A percentile compares a stretch with the other conserved stretches of the same genome.
phyloP scores from a whole-genome alignment of 2,797 vertebrate genomes.

The Poecilia velifera region DNA sequence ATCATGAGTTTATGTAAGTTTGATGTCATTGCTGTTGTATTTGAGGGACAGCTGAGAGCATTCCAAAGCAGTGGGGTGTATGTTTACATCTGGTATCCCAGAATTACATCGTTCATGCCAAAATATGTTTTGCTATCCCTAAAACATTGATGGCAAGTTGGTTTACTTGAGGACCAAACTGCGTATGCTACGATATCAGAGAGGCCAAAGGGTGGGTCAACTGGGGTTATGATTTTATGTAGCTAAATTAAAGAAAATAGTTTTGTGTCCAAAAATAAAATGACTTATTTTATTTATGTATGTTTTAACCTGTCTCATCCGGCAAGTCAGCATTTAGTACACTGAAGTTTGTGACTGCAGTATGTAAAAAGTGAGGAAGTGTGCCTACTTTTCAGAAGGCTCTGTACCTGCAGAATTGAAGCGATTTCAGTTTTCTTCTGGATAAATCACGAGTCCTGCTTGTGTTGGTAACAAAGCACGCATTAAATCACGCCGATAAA shows the following conservation, averaged over 20 bases:
- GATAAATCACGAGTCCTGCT: neutral
- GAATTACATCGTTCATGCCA: neutral
- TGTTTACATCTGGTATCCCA: neutral
- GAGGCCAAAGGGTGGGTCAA: too few relatives aligned
- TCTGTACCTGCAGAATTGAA: neutral
- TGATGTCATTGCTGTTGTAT: neutral
- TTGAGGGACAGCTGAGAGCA: neutral
- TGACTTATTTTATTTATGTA: too few relatives aligned
- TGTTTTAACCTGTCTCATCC: too few relatives aligned
- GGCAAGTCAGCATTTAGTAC: neutral
- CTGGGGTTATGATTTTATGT: too few relatives aligned
- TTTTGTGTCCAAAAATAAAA: too few relatives aligned
- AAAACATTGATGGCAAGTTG: neutral
- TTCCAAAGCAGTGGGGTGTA: neutral
- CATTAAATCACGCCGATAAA: neutral
- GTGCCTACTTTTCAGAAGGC: neutral
- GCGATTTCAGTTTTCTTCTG: neutral
- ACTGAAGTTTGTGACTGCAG: neutral
- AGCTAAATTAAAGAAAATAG: too few relatives aligned
- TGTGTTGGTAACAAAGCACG: neutral
- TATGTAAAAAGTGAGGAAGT: neutral
- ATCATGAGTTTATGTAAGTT: neutral
- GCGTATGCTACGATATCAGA: neutral
- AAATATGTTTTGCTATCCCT: neutral
- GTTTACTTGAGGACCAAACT: neutral